A percentile compares a stretch with the other conserved stretches of the same genome.
These are phyloP conservation scores for Scalopus aquaticus DNA, from an alignment of 2,113 vertebrate species.

Conservation along the genomic window DNA sequence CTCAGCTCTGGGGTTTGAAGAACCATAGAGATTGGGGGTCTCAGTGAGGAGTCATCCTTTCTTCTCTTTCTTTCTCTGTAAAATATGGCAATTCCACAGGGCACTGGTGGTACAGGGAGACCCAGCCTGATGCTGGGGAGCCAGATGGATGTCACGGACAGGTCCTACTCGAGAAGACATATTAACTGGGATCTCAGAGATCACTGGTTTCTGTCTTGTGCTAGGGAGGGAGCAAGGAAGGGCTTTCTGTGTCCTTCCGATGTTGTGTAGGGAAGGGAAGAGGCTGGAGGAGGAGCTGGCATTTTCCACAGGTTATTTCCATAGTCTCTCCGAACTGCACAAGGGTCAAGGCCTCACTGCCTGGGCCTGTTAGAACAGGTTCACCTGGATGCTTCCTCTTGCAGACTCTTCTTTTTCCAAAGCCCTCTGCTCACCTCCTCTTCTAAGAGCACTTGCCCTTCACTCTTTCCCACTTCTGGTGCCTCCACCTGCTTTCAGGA, in stretches of 20 bases:
- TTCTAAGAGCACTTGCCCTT: neutral
- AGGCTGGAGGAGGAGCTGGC: neutral
- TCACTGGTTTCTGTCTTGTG: neutral
- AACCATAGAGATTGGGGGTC: neutral
- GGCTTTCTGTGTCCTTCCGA: neutral
- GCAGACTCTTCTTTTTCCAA: neutral
- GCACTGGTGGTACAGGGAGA: neutral
- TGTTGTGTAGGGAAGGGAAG: neutral
- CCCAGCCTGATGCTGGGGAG: neutral
- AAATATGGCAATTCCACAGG: neutral
- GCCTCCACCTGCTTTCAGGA: neutral
- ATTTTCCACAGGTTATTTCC: neutral
- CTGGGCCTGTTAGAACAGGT: neutral
- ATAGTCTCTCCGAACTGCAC: neutral
- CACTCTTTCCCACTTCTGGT: neutral
- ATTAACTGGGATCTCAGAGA: neutral
- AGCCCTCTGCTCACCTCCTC: neutral
- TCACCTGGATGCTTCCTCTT: neutral
- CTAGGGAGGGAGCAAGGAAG: neutral
- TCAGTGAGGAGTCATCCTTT: neutral
- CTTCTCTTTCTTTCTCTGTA: neutral
- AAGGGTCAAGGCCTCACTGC: neutral
- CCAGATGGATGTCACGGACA: neutral
- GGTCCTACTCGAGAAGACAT: neutral
- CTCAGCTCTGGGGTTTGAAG: neutral